Evolutionary conservation across 1,140 invertebrate species (phyloP).

Genomic region (Globodera ellingtonae): DNA sequence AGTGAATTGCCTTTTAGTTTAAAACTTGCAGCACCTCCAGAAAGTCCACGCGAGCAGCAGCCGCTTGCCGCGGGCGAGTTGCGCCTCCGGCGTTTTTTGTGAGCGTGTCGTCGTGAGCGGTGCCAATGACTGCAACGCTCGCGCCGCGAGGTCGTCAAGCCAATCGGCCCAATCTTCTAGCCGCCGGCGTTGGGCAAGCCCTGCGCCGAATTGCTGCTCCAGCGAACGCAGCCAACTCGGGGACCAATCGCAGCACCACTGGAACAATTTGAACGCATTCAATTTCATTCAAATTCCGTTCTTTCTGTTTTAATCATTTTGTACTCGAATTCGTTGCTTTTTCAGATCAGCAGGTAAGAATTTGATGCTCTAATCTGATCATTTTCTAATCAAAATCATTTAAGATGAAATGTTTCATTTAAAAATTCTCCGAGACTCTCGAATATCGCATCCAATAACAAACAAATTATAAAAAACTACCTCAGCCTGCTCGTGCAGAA

Average conservation of each 20-base stretch:
- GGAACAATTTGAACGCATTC: conserved; percentile 40
- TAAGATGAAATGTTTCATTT: no score
- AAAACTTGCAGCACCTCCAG: conserved; percentile 76
- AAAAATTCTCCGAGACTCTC: neutral
- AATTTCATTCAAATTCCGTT: conserved; percentile 40
- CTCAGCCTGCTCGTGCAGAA: conserved; percentile 76
- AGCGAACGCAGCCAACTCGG: conserved; percentile 68
- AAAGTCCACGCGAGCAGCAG: conserved; percentile 98
- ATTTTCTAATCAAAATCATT: no score
- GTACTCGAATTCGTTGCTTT: no score
- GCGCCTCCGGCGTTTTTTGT: conserved; percentile 69
- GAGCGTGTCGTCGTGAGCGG: conserved; percentile 29
- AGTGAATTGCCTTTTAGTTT: conserved; percentile 11
- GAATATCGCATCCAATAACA: neutral
- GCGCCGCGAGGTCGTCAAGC: conserved; percentile 86
- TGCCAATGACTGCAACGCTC: conserved; percentile 81
- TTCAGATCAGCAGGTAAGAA: no score
- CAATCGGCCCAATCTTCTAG: conserved; percentile 95
- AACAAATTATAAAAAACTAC: neutral
- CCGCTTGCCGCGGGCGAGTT: conserved; percentile 71
- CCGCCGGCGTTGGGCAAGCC: conserved; percentile 85
- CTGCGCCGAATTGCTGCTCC: conserved; percentile 45
- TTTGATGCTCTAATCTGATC: no score
- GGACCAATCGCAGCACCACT: conserved; percentile 81
- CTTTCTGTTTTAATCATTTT: neutral